These are phyloP conservation scores for Noctua pronuba DNA, from an alignment of 2,888 invertebrate genomes.

Conservation along the genomic window DNA sequence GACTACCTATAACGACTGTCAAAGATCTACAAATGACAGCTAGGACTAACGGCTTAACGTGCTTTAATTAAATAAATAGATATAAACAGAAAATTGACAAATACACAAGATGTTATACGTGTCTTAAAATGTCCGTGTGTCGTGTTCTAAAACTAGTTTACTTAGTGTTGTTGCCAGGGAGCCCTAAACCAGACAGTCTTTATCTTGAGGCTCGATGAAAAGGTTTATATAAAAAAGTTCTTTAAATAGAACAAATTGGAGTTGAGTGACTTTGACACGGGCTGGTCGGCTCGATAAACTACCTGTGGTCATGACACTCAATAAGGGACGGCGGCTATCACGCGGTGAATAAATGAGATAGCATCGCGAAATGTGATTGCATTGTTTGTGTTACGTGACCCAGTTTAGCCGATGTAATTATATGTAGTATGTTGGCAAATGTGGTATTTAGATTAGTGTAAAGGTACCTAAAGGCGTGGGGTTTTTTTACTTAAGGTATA, in stretches of 20 bases:
- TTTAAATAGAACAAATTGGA: constrained; percentile 32
- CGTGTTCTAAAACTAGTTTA: neutral
- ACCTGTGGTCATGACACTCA: constrained; percentile 34
- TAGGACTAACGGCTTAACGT: no score
- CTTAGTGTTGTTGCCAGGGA: neutral
- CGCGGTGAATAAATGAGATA: constrained; percentile 49
- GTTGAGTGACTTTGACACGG: constrained; percentile 35
- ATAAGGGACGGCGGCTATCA: constrained; percentile 18
- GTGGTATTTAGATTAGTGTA: no score
- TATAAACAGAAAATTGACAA: no score
- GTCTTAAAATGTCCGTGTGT: neutral
- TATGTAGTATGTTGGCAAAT: neutral
- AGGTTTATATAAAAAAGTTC: constrained; percentile 7
- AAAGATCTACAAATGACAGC: no score
- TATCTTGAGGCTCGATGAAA: constrained; percentile 2
- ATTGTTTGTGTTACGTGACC: constrained; percentile 14
- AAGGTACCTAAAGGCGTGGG: no score
- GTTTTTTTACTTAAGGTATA: no score
- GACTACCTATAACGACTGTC: no score
- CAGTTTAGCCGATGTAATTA: neutral
- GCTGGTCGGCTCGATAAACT: constrained; percentile 46
- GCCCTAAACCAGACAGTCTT: neutral
- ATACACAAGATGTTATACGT: neutral
- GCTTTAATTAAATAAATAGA: no score
- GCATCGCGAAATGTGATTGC: constrained; percentile 37